phyloP scores from a whole-genome alignment of 2,113 vertebrate genomes.

The Toxotes chatareus region DNA sequence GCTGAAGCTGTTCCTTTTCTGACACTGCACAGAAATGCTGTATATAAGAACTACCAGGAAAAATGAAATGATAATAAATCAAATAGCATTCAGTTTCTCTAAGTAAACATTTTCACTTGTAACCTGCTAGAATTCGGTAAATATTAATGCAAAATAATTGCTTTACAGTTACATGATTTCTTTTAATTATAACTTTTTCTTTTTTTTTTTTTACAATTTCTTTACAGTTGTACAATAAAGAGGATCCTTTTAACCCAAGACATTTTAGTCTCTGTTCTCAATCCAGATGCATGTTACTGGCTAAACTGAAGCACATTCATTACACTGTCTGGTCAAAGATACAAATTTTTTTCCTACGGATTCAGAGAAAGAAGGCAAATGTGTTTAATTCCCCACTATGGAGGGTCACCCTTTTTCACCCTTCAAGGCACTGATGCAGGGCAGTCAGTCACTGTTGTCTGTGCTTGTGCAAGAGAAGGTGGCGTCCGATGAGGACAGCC shows the following conservation, averaged over 20 bases:
- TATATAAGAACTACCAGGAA: neutral
- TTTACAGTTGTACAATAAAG: constrained; percentile 50
- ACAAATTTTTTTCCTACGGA: neutral
- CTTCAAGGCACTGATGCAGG: constrained; percentile 68
- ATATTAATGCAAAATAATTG: constrained; percentile 12
- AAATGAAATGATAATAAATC: constrained; percentile 15
- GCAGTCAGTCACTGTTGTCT: constrained; percentile 29
- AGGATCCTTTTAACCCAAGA: neutral
- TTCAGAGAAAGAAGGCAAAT: constrained; percentile 65
- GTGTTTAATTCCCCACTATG: constrained; percentile 16
- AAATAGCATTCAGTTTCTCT: constrained; percentile 12
- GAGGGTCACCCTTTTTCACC: constrained; percentile 26
- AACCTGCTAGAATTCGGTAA: constrained; percentile 39
- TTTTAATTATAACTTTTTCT: constrained; percentile 15
- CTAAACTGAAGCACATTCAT: constrained; percentile 57
- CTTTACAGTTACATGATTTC: constrained; percentile 25
- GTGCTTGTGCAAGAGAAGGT: constrained; percentile 50
- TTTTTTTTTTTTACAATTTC: constrained; percentile 25
- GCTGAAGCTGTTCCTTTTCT: constrained; percentile 38
- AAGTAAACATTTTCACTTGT: constrained; percentile 34
- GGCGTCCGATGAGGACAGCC: neutral
- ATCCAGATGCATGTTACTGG: constrained; percentile 4
- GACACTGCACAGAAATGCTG: constrained; percentile 35
- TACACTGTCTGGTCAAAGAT: constrained; percentile 41
- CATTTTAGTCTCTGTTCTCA: constrained; percentile 44